Percentiles rank a stretch among this genome's conserved stretches.
These are phyloP conservation scores for Tethea ocularis DNA, from an alignment of 2,888 invertebrate genomes.

Conservation along the genomic window DNA sequence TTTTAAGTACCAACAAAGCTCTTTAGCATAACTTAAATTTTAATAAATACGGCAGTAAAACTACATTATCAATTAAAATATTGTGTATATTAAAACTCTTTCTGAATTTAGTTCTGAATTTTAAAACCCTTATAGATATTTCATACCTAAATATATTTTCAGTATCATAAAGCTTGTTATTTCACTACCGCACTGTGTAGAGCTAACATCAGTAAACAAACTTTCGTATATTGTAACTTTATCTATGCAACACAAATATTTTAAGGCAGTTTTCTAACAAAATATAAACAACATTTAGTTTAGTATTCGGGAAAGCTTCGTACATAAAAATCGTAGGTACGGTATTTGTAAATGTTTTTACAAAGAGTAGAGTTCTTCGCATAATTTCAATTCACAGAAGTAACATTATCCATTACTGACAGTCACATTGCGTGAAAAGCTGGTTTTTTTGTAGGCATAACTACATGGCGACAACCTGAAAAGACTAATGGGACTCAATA, in stretches of 20 bases:
- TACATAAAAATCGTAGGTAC: constrained; percentile 5
- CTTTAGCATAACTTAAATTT: no score
- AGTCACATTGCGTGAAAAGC: constrained; percentile 36
- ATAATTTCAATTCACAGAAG: constrained; percentile 32
- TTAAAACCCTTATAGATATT: neutral
- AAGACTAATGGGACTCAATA: constrained; percentile 43
- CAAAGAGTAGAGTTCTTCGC: constrained; percentile 19
- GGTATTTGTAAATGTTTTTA: constrained; percentile 9
- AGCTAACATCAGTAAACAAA: constrained; percentile 8
- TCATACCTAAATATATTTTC: neutral
- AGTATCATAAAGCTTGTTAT: neutral
- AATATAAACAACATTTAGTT: constrained; percentile 10
- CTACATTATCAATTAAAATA: neutral
- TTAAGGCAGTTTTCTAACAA: constrained; percentile 5
- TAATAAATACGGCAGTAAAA: neutral
- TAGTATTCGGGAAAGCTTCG: constrained; percentile 12
- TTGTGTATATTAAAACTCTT: no score
- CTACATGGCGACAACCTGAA: constrained; percentile 35
- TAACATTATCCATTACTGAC: constrained; percentile 43
- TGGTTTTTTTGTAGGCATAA: constrained; percentile 32
- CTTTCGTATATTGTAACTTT: constrained; percentile 6
- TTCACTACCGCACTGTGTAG: neutral
- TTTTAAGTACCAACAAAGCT: no score
- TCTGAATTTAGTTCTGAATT: neutral
- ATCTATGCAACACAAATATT: constrained; percentile 6